Conservation (phyloP, 35 echinoderm and acorn worm genomes). For the Lytechinus pictus region DNA sequence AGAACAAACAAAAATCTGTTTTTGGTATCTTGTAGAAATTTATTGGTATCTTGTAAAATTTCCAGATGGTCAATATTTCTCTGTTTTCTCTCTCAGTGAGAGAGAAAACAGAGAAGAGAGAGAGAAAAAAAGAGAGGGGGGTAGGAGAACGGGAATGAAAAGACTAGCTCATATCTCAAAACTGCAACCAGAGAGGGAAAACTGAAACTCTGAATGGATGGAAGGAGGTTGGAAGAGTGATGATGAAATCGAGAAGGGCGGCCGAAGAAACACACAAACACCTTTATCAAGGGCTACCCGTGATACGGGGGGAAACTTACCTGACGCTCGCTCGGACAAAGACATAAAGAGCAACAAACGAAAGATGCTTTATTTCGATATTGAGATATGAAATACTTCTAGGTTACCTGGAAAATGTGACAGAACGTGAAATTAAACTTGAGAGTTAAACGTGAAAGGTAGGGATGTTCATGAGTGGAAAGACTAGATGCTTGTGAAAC, state of each 20-base stretch:
- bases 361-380: background rate
- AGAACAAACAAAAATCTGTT: too few species aligned
- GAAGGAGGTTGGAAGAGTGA: background rate
- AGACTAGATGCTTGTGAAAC: background rate
- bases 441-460: background rate
- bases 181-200: background rate
- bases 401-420: background rate
- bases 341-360: background rate
- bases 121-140: too few species aligned
- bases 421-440: background rate
- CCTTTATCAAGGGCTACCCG: background rate
- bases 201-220: background rate
- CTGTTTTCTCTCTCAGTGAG: too few species aligned
- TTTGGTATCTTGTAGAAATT: too few species aligned
- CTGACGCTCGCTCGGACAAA: background rate
- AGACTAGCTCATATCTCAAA: too few species aligned
- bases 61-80: too few species aligned
- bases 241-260: background rate
- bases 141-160: too few species aligned
- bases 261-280: background rate
- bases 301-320: background rate
- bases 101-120: too few species aligned
- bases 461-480: background rate
- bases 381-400: background rate
- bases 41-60: too few species aligned